These are phyloP conservation scores for Molossus molossus DNA, from an alignment of 2,797 vertebrate species.

Conservation along the genomic window DNA sequence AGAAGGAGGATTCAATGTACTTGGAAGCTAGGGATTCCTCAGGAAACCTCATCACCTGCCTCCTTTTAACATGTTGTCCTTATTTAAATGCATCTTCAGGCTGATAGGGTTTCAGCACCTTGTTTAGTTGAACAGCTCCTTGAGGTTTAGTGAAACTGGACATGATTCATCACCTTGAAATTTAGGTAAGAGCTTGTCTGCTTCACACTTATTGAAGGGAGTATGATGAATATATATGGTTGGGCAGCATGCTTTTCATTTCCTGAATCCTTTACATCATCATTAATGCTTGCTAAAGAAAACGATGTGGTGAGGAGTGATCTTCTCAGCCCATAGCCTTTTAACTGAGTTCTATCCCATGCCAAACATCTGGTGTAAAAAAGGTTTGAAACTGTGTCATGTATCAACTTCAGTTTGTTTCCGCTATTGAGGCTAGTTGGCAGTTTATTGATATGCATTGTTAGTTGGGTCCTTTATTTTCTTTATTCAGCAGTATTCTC, in stretches of 20 bases:
- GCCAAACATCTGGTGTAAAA: not conserved
- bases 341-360: not conserved
- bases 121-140: conserved; percentile 23
- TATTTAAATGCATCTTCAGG: conserved; percentile 36
- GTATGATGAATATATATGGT: not conserved
- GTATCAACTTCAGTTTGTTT: conserved; percentile 10
- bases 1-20: not conserved
- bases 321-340: not conserved
- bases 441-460: not conserved
- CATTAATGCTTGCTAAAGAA: conserved; percentile 60
- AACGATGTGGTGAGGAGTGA: conserved; percentile 61
- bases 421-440: not conserved
- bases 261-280: conserved; percentile 55
- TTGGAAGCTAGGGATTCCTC: not conserved
- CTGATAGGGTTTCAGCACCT: not conserved
- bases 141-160: conserved; percentile 40
- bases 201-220: conserved; percentile 11
- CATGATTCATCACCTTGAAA: conserved; percentile 63
- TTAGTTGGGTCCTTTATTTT: not conserved
- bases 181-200: conserved; percentile 46
- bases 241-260: conserved; percentile 61
- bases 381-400: not conserved
- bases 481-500: conserved; percentile 9
- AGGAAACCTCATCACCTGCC: not conserved
- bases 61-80: not conserved